A percentile compares a stretch with the other conserved stretches of the same genome.
phyloP scores from a whole-genome alignment of 2,113 vertebrate species.

The Catharus bicknelli region DNA sequence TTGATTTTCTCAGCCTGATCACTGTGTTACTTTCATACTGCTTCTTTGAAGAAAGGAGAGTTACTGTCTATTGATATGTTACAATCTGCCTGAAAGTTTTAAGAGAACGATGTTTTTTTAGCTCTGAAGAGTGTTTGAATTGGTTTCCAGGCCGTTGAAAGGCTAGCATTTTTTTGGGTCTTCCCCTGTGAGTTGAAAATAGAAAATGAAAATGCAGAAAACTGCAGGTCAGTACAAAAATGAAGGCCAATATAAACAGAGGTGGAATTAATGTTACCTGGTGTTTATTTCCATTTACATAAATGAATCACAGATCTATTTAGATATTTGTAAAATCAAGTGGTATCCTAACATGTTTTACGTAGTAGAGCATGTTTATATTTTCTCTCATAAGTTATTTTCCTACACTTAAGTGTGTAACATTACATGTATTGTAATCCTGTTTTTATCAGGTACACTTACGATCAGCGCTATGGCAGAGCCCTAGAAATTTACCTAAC shows the following conservation, averaged over 20 bases:
- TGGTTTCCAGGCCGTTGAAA: not conserved
- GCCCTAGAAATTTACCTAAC: conserved; percentile 95
- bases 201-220: not conserved
- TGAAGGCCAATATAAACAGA: not conserved
- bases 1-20: not conserved
- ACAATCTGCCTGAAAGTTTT: not conserved
- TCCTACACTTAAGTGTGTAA: not conserved
- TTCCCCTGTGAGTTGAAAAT: not conserved
- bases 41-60: not conserved
- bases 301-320: not conserved
- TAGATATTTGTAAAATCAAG: not conserved
- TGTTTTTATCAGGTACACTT: conserved; percentile 85
- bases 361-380: not conserved
- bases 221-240: not conserved
- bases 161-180: not conserved
- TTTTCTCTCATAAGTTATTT: not conserved
- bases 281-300: not conserved
- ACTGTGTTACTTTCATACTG: not conserved
- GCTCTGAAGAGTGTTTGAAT: not conserved
- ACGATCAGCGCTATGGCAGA: conserved; percentile 94
- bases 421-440: not conserved
- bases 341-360: not conserved
- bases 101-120: not conserved
- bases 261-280: not conserved
- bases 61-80: not conserved